Percentiles rank a stretch among this genome's conserved stretches.
Conservation (phyloP, 37 sponge, comb jelly and placozoan species). For the Sycon ciliatum region DNA sequence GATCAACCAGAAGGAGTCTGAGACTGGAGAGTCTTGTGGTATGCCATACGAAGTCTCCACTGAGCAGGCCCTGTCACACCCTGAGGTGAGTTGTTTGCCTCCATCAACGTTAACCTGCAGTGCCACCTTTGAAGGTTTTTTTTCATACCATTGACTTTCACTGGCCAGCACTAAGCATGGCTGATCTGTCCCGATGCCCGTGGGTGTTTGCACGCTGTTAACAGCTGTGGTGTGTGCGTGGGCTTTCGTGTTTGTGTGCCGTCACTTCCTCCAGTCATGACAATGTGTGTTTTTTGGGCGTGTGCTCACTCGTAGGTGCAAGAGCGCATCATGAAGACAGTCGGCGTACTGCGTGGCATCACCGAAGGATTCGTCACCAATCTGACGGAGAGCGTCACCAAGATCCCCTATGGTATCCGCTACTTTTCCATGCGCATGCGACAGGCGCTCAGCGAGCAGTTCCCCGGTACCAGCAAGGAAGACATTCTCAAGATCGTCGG, state of each 20-base stretch:
- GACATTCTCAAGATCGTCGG: conserved; percentile 89
- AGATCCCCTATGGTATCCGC: conserved; percentile 91
- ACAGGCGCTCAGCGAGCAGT: conserved; percentile 59
- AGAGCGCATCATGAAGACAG: conserved; percentile 46
- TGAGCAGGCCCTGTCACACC: conserved; percentile 83
- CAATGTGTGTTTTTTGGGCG: too few relatives aligned
- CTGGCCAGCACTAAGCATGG: too few relatives aligned
- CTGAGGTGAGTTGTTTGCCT: conserved; percentile 76
- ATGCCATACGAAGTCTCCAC: conserved; percentile 90
- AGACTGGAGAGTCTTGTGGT: conserved; percentile 81
- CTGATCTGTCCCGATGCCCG: too few relatives aligned
- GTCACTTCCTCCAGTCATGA: too few relatives aligned
- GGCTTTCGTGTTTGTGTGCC: too few relatives aligned
- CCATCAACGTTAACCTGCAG: too few relatives aligned
- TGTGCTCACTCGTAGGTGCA: too few relatives aligned
- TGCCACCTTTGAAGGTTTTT: too few relatives aligned
- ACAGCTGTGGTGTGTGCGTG: too few relatives aligned
- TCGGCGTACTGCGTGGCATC: conserved; percentile 43
- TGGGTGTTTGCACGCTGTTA: too few relatives aligned
- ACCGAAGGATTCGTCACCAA: conserved; percentile 57
- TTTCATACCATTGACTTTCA: too few relatives aligned
- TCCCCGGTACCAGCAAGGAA: conserved; percentile 81
- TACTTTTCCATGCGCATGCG: conserved; percentile 87
- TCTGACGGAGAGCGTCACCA: conserved; percentile 43
- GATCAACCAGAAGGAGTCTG: conserved; percentile 90